A percentile compares a stretch with the other conserved stretches of the same genome.
These are phyloP conservation scores for Tethea ocularis DNA, from an alignment of 2,888 invertebrate genomes.

Conservation along the genomic window DNA sequence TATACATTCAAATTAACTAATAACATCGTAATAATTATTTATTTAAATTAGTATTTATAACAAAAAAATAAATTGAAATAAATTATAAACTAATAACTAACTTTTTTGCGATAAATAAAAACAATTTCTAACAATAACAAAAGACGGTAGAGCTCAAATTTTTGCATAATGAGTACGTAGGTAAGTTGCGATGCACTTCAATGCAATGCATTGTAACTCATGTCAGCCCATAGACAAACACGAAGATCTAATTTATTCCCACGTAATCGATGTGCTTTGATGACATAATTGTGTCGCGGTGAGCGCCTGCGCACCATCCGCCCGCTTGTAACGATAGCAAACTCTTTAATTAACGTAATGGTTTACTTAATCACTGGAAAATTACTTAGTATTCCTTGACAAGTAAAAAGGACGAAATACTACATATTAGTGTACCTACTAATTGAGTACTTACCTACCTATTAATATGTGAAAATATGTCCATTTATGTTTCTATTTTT, in stretches of 20 bases:
- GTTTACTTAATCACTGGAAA: conserved; percentile 6
- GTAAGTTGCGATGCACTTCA: not conserved
- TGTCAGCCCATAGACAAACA: conserved; percentile 35
- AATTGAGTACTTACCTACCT: too few species aligned
- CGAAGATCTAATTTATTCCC: conserved; percentile 56
- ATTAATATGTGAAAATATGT: not conserved
- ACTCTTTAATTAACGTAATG: conserved; percentile 10
- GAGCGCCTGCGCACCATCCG: conserved; percentile 26
- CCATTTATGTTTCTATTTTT: too few species aligned
- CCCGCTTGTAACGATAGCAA: conserved; percentile 18
- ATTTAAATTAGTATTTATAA: too few species aligned
- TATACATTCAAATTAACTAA: too few species aligned
- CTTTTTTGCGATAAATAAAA: not conserved
- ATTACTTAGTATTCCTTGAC: not conserved
- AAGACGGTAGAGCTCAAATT: not conserved
- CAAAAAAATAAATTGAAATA: too few species aligned
- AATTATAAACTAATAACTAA: not conserved
- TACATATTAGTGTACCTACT: not conserved
- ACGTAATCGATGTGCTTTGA: conserved; percentile 62
- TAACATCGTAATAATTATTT: too few species aligned
- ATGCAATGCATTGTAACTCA: not conserved
- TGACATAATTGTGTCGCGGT: conserved; percentile 65
- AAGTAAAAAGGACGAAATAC: not conserved
- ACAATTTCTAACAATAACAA: not conserved
- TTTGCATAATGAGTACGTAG: not conserved